phyloP scores from a whole-genome alignment of 2,113 vertebrate species.

The Tychaedon coryphoeus region DNA sequence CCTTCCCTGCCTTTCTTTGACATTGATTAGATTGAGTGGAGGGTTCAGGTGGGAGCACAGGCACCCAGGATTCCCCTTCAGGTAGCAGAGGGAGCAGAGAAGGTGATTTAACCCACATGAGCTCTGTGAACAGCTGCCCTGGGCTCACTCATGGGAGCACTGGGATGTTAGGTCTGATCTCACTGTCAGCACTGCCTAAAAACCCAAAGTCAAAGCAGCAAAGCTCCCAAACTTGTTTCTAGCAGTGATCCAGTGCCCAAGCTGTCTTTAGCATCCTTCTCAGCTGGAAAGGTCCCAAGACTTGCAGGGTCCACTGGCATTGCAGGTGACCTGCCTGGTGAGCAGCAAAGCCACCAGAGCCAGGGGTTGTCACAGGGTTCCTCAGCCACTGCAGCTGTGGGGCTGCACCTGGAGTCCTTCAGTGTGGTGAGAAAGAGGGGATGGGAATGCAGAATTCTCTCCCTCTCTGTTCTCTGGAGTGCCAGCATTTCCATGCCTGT shows the following conservation, averaged over 20 bases:
- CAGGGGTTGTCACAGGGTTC: background rate
- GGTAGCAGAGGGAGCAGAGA: background rate
- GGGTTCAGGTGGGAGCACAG: background rate
- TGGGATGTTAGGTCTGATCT: background rate
- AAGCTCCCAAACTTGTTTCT: background rate
- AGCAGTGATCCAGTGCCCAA: background rate
- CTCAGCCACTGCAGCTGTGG: background rate
- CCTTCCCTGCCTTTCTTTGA: background rate
- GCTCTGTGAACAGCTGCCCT: background rate
- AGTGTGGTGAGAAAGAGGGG: background rate
- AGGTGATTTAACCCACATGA: background rate
- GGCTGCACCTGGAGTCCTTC: background rate
- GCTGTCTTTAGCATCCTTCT: background rate
- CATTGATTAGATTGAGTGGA: background rate
- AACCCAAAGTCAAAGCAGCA: background rate
- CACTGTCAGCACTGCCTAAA: background rate
- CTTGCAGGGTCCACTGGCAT: accelerated
- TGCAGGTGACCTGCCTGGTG: background rate
- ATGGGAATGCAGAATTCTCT: background rate
- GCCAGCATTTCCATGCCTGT: background rate
- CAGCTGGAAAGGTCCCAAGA: background rate
- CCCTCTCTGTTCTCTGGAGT: background rate
- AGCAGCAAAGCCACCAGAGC: accelerated
- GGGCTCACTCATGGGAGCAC: background rate
- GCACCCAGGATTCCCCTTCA: background rate